phyloP scores from a whole-genome alignment of 2,888 invertebrate genomes.

The Orthosia gothica region DNA sequence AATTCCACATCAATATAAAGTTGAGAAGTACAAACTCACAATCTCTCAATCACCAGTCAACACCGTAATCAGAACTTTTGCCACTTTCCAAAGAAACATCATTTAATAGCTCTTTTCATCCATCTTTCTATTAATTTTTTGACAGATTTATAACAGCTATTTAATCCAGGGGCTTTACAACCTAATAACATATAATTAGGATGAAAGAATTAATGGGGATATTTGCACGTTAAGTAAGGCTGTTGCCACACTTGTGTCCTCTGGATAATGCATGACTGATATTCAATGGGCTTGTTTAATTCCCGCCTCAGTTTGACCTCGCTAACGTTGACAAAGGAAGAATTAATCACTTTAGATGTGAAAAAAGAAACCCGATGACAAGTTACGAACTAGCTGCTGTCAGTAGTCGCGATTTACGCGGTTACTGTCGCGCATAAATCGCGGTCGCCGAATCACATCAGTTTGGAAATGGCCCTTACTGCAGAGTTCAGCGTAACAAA shows the following conservation, averaged over 20 bases:
- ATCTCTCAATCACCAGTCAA: conserved; percentile 37
- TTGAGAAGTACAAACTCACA: conserved; percentile 19
- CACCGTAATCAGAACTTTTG: conserved; percentile 34
- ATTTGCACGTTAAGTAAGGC: conserved; percentile 50
- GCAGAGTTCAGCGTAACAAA: conserved; percentile 40
- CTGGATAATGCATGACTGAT: neutral
- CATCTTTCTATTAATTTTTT: conserved; percentile 46
- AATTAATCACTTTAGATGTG: conserved; percentile 7
- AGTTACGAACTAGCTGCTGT: conserved; percentile 30
- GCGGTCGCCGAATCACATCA: neutral
- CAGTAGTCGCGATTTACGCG: conserved; percentile 42
- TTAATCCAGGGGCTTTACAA: conserved; percentile 53
- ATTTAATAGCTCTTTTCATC: conserved; percentile 23
- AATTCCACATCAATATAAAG: neutral
- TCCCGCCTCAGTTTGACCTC: neutral
- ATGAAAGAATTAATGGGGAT: conserved; percentile 43
- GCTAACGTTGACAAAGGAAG: neutral
- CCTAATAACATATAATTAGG: conserved; percentile 65
- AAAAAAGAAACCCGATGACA: conserved; percentile 15
- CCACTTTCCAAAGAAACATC: conserved; percentile 19
- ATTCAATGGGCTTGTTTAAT: neutral
- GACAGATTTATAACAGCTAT: conserved; percentile 56
- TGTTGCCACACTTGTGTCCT: neutral
- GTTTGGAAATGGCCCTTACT: conserved; percentile 30
- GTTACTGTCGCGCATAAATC: conserved; percentile 37